Conservation (phyloP, 1,140 invertebrate genomes). For the Saccostrea cuccullata region DNA sequence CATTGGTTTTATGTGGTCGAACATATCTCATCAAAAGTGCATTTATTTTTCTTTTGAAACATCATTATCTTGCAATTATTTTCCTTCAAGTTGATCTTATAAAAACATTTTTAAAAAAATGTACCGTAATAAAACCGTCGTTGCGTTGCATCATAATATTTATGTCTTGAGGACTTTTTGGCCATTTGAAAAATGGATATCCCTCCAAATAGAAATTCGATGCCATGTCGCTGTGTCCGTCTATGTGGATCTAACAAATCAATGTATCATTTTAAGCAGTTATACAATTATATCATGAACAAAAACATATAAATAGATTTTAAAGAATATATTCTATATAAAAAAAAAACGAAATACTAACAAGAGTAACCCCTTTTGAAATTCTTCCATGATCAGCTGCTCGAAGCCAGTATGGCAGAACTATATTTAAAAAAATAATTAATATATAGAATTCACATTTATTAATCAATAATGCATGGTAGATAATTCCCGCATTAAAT, state of each 20-base stretch:
- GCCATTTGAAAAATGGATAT: conserved; percentile 61
- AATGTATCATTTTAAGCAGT: not conserved
- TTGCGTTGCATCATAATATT: conserved; percentile 65
- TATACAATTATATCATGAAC: not conserved
- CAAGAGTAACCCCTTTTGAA: not conserved
- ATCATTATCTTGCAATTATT: not conserved
- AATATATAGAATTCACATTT: not conserved
- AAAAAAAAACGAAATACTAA: not conserved
- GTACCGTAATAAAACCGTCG: conserved; percentile 70
- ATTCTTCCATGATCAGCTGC: conserved; percentile 11
- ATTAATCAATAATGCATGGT: no score
- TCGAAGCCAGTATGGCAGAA: conserved; percentile 3
- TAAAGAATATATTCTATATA: no score
- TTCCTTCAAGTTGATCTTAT: not conserved
- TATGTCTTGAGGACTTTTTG: conserved; percentile 43
- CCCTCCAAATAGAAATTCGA: conserved; percentile 49
- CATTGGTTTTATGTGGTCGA: not conserved
- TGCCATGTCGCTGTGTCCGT: conserved; percentile 66
- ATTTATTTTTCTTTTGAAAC: not conserved
- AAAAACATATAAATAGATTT: not conserved
- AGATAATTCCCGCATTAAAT: not conserved
- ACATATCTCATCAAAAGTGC: not conserved
- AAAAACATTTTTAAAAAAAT: not conserved
- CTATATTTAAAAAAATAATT: not conserved
- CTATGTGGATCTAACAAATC: conserved; percentile 67